Percentiles rank a stretch among this genome's conserved stretches.
Evolutionary conservation across 2,888 invertebrate species (phyloP).

Genomic region (Eugnorisma glareosa): DNA sequence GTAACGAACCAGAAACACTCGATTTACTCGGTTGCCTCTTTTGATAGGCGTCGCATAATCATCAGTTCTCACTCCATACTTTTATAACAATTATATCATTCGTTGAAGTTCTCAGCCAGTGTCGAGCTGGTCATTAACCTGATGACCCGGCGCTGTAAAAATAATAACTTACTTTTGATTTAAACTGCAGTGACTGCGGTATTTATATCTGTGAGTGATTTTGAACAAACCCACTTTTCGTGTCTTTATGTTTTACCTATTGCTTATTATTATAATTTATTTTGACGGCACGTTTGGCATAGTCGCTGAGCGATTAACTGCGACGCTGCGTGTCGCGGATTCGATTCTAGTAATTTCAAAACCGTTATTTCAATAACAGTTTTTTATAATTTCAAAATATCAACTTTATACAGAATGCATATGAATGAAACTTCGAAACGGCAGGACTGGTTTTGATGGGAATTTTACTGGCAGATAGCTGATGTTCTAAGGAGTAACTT

Average conservation of each 20-base stretch:
- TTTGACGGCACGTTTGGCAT: neutral
- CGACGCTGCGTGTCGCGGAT: neutral
- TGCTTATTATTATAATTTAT: neutral
- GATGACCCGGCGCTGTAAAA: neutral
- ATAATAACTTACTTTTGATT: neutral
- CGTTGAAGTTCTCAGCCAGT: conserved; percentile 12
- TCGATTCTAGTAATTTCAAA: too few species aligned
- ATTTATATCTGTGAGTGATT: neutral
- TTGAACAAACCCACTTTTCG: neutral
- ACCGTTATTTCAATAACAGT: too few species aligned
- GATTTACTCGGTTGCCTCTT: conserved; percentile 27
- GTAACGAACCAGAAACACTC: neutral
- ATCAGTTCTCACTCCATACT: conserved; percentile 22
- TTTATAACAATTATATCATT: conserved; percentile 49
- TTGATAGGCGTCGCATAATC: conserved; percentile 38
- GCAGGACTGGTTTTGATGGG: too few species aligned
- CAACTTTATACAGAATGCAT: too few species aligned
- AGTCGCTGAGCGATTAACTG: too few species aligned
- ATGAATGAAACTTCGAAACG: too few species aligned
- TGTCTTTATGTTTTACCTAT: neutral
- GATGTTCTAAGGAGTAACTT: too few species aligned
- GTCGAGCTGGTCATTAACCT: conserved; percentile 27
- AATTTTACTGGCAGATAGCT: too few species aligned
- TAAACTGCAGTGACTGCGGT: neutral
- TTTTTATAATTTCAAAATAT: too few species aligned